Evolutionary conservation across 2,888 invertebrate genomes (phyloP), one percentile per base, ranked within the genome.

Genomic region (Trilocha varians): DNA sequence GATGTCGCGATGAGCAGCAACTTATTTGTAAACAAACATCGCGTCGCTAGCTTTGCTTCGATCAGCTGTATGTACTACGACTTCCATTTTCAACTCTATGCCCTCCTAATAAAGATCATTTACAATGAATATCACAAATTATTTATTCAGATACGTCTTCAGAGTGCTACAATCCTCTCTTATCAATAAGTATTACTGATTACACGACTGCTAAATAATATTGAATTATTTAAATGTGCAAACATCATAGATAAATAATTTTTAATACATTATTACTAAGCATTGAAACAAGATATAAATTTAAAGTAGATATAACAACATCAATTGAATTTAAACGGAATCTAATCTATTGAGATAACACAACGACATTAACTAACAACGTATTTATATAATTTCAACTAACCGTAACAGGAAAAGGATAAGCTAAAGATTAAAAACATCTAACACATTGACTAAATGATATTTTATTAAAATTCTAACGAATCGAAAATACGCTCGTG

Each of bases 121-220:
- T n/a, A n/a, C n/a, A n/a, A n/a, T n/a, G n/a, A n/a, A n/a, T n/a
- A n/a, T n/a, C n/a, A n/a, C n/a, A n/a, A n/a, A n/a, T n/a, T n/a
- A n/a, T 18, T 8, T 18, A 6, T 18, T 41, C 33, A 38, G 40
- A 45, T 39, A 33, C 16, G 43, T 51, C 62, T 70, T 72, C 75
- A 78, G 75, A 75, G 74, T 78, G 76, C 76, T 70, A 77, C 73
- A 55, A 58, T 62, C 67, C 62, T 70, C 66, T 66, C 61, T 14
- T 11, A 14, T 4, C 5, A 36, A 13, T 16, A 36, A 14, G 9
- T 36, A 16, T 36, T 36, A 16, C 18, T 18, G 18, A 18, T 6
- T 18, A 8, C 5, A 18, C 18, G 18, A 6, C 8, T 18, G 18
- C 18, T 18, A n/a, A n/a, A n/a, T n/a, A n/a, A n/a, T n/a, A n/a